Conservation (phyloP, 2,797 vertebrate species). For the Tapirus indicus region DNA sequence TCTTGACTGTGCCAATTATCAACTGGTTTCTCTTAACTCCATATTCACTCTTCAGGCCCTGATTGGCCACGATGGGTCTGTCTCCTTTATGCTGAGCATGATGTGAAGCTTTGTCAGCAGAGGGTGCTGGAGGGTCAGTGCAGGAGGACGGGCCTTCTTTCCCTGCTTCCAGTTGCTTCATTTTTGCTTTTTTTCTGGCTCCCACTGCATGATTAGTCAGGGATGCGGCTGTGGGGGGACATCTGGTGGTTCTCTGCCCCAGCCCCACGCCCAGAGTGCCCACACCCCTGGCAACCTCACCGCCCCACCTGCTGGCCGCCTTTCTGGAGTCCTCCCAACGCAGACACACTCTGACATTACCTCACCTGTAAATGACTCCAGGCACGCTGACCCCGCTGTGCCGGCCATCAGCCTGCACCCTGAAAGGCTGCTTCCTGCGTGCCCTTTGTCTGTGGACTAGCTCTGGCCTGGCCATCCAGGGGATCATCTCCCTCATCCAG, state of each 20-base stretch:
- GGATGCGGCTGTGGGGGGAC: too few species aligned
- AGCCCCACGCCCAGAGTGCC: accelerated
- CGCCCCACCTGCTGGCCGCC: background rate
- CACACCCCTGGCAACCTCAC: background rate
- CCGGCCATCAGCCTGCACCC: background rate
- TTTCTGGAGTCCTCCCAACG: background rate
- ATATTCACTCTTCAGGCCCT: background rate
- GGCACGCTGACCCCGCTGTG: background rate
- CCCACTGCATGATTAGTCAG: background rate
- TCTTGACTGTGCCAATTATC: background rate
- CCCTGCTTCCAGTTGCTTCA: too few species aligned
- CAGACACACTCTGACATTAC: background rate
- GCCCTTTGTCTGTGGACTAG: background rate
- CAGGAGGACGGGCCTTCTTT: background rate
- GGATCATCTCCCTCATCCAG: background rate
- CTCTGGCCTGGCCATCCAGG: background rate
- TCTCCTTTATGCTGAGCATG: background rate
- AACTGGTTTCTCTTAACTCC: background rate
- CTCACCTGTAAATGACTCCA: background rate
- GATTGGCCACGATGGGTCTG: accelerated
- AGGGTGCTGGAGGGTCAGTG: background rate
- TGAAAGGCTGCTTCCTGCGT: background rate
- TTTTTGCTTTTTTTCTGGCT: background rate
- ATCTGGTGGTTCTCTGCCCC: background rate
- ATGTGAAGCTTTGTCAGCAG: background rate